Percentiles rank a stretch among this genome's conserved stretches.
These are phyloP conservation scores for Clinocottus analis DNA, from an alignment of 2,113 vertebrate genomes.

Conservation along the genomic window DNA sequence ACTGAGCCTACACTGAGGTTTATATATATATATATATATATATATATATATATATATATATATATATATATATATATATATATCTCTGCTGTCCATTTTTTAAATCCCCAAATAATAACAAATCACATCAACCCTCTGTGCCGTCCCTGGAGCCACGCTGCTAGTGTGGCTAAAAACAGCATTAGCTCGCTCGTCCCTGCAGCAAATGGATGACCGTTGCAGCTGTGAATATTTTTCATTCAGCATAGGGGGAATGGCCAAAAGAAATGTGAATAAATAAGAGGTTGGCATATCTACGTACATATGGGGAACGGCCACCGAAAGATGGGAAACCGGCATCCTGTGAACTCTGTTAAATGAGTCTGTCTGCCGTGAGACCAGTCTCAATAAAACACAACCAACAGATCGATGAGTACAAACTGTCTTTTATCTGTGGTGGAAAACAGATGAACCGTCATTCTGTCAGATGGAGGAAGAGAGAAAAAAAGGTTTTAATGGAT, in stretches of 20 bases:
- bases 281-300: conserved; percentile 19
- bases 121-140: not conserved
- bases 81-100: not conserved
- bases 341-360: conserved; percentile 38
- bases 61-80: too few relatives aligned
- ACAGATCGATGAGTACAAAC: conserved; percentile 52
- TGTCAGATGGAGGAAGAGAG: conserved; percentile 8
- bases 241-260: conserved; percentile 4
- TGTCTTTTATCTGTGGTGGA: conserved; percentile 32
- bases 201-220: conserved; percentile 1
- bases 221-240: conserved; percentile 29
- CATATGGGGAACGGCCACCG: not conserved
- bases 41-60: too few relatives aligned
- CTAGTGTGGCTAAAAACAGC: not conserved
- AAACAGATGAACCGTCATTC: conserved; percentile 32
- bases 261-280: conserved; percentile 1
- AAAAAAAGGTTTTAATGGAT: conserved; percentile 5
- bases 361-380: conserved; percentile 16
- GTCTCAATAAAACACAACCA: conserved; percentile 33
- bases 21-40: too few relatives aligned
- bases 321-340: conserved; percentile 12
- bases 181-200: conserved; percentile 5
- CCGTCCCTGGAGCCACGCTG: not conserved
- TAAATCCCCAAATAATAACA: not conserved
- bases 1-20: too few relatives aligned